These are phyloP conservation scores for Helicoverpa zea DNA, from an alignment of 1,140 invertebrate species.

Conservation along the genomic window DNA sequence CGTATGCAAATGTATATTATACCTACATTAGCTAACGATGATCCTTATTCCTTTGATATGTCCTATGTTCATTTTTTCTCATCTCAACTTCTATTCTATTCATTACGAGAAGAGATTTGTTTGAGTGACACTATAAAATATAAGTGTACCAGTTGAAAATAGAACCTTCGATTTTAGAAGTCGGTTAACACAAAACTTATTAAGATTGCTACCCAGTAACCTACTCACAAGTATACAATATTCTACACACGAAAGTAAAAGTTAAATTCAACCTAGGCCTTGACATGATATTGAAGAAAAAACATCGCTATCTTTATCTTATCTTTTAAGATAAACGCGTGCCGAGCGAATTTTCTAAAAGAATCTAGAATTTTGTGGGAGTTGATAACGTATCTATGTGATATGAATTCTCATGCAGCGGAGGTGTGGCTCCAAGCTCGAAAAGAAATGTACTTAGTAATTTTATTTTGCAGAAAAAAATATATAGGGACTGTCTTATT, in stretches of 20 bases:
- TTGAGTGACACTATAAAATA: too few relatives aligned
- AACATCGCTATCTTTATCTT: neutral
- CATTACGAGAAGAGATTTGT: too few relatives aligned
- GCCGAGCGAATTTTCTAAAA: neutral
- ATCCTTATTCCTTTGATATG: too few relatives aligned
- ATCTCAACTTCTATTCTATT: too few relatives aligned
- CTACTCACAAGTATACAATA: neutral
- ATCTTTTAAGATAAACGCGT: conserved; percentile 14
- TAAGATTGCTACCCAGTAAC: neutral
- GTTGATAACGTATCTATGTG: too few relatives aligned
- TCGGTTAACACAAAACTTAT: too few relatives aligned
- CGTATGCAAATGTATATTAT: too few relatives aligned
- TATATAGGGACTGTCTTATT: too few relatives aligned
- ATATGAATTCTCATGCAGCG: neutral
- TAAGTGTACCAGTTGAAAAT: too few relatives aligned
- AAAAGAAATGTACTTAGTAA: neutral
- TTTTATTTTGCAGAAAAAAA: neutral
- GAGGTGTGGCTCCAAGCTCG: neutral
- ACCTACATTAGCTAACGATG: too few relatives aligned
- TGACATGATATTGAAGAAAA: conserved; percentile 37
- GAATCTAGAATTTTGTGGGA: neutral
- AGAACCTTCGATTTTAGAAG: too few relatives aligned
- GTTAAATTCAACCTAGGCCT: conserved; percentile 31
- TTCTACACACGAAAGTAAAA: conserved; percentile 21
- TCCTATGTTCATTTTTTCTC: too few relatives aligned